phyloP scores from a whole-genome alignment of 2,113 vertebrate species.

The Xiphophorus maculatus region DNA sequence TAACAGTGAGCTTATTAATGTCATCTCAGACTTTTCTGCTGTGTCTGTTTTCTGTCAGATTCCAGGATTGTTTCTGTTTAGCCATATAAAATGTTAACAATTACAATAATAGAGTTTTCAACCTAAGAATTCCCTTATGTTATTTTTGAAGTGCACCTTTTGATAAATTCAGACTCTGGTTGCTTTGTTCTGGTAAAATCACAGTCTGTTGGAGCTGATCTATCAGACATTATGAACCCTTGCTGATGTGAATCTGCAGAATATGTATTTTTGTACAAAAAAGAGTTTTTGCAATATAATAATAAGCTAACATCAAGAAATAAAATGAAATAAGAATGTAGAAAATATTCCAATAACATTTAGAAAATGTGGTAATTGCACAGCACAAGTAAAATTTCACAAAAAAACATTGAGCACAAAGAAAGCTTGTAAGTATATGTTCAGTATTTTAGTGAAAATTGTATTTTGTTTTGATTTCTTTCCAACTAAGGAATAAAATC shows the following conservation, averaged over 20 bases:
- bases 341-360: background rate
- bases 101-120: background rate
- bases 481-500: no score
- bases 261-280: background rate
- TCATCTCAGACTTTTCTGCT: background rate
- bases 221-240: no score
- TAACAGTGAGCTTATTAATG: background rate
- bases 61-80: background rate
- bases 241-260: background rate
- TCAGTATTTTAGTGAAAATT: no score
- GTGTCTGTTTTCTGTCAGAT: background rate
- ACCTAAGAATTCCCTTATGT: background rate
- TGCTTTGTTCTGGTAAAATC: background rate
- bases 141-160: background rate
- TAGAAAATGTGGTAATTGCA: no score
- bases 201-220: no score
- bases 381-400: no score
- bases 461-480: no score
- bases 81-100: background rate
- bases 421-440: no score
- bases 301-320: background rate
- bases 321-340: background rate
- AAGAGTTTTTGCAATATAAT: background rate
- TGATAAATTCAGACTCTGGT: background rate
- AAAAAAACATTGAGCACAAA: no score